Percentiles rank a stretch among this genome's conserved stretches.
phyloP scores from a whole-genome alignment of 2,797 vertebrate species.

The Sphenopsis melanotis region DNA sequence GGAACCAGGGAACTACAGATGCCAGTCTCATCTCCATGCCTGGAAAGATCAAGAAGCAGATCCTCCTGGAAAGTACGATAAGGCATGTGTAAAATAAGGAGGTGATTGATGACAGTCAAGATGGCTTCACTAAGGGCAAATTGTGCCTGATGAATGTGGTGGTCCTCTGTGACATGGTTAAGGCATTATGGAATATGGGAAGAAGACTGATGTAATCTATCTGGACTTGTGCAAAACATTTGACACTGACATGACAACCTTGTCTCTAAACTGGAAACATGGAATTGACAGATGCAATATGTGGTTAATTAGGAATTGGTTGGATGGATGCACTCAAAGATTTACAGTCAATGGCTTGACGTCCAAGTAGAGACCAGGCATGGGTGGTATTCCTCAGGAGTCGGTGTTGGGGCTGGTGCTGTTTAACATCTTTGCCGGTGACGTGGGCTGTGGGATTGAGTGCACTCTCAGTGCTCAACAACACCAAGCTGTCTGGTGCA shows the following conservation, averaged over 20 bases:
- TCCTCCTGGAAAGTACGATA: neutral
- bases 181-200: neutral
- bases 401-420: fast-evolving
- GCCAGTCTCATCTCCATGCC: neutral
- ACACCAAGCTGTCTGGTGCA: neutral
- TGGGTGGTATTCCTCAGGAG: neutral
- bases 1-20: neutral
- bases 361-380: neutral
- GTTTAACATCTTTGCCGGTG: neutral
- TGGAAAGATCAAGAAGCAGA: neutral
- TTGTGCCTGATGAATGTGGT: neutral
- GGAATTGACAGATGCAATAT: neutral
- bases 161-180: neutral
- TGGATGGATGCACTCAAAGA: neutral
- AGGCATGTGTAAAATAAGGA: neutral
- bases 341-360: neutral
- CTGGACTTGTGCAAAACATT: neutral
- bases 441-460: neutral
- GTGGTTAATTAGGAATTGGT: neutral
- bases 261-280: neutral
- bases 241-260: neutral
- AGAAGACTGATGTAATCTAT: neutral
- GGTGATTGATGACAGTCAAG: neutral
- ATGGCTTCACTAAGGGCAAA: neutral
- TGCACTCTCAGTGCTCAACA: neutral